Percentiles rank a stretch among this genome's conserved stretches.
Conservation (phyloP, 2,888 invertebrate species). For the Eurytoma californica region DNA sequence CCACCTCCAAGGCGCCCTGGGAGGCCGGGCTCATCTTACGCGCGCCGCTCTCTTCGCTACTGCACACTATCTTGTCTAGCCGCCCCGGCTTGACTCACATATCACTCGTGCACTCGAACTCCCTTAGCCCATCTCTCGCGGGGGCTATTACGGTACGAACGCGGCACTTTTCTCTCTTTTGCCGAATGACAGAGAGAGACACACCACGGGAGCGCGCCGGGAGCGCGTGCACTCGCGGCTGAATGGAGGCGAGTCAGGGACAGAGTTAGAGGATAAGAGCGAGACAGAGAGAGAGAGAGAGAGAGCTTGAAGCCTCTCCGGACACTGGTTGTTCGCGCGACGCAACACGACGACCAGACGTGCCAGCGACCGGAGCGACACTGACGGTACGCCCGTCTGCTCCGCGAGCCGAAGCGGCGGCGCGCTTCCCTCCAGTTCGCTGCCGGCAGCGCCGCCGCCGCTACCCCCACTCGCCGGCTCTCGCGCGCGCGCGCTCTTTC, state of each 20-base stretch:
- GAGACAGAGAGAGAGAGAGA: background rate
- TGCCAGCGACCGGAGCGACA: slow-evolving; percentile 71
- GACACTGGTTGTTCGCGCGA: background rate
- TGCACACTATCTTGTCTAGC: slow-evolving; percentile 31
- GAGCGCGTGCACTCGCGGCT: background rate
- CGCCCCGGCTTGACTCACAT: background rate
- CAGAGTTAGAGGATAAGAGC: no score
- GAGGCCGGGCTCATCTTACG: slow-evolving; percentile 86
- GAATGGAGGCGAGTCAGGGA: background rate
- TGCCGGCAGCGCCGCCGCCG: no score
- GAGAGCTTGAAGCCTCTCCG: background rate
- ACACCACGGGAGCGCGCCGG: background rate
- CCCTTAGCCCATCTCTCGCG: background rate
- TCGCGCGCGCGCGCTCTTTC: slow-evolving; percentile 37
- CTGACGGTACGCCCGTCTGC: slow-evolving; percentile 65
- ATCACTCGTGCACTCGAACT: slow-evolving; percentile 2
- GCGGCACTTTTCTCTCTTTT: background rate
- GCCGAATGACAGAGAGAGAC: background rate
- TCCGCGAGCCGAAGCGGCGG: slow-evolving; percentile 40
- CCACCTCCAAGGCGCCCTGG: slow-evolving; percentile 78
- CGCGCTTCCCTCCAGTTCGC: no score
- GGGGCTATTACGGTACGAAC: background rate
- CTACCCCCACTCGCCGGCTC: background rate
- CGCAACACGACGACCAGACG: slow-evolving; percentile 61
- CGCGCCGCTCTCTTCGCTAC: slow-evolving; percentile 52